Percentiles rank a stretch among this genome's conserved stretches.
Conservation (phyloP, 2,888 invertebrate genomes). For the Prosapia bicincta region DNA sequence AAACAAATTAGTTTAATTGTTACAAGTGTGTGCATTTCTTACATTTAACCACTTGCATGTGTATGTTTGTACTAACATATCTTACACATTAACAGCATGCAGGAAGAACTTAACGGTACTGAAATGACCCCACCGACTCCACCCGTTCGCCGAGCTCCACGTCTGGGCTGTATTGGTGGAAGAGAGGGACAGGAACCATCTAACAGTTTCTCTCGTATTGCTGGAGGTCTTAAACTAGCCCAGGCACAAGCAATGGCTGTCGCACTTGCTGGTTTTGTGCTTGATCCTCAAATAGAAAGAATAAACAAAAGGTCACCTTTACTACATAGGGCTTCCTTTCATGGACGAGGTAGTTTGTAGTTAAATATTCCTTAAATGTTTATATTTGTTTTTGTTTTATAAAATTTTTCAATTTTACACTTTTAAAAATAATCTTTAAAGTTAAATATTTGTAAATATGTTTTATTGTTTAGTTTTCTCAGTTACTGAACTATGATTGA, state of each 20-base stretch:
- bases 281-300: conserved; percentile 47
- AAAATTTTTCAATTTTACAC: no score
- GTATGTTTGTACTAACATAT: conserved; percentile 7
- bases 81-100: conserved; percentile 31
- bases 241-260: conserved; percentile 69
- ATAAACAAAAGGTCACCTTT: conserved; percentile 39
- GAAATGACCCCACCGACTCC: conserved; percentile 29
- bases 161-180: conserved; percentile 29
- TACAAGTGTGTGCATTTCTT: no score
- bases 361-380: no score
- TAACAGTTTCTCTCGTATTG: conserved; percentile 55
- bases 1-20: no score
- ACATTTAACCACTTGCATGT: background rate
- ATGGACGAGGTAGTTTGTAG: conserved; percentile 57
- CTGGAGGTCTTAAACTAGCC: conserved; percentile 65
- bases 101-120: conserved; percentile 23
- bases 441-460: no score
- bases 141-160: conserved; percentile 33
- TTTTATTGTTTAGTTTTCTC: no score
- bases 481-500: no score
- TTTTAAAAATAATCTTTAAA: no score
- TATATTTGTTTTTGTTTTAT: no score
- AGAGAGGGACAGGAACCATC: conserved; percentile 33
- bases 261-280: conserved; percentile 64
- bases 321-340: conserved; percentile 59